These are phyloP conservation scores for Dinoponera quadriceps DNA, from an alignment of 1,140 invertebrate species.

Conservation along the genomic window DNA sequence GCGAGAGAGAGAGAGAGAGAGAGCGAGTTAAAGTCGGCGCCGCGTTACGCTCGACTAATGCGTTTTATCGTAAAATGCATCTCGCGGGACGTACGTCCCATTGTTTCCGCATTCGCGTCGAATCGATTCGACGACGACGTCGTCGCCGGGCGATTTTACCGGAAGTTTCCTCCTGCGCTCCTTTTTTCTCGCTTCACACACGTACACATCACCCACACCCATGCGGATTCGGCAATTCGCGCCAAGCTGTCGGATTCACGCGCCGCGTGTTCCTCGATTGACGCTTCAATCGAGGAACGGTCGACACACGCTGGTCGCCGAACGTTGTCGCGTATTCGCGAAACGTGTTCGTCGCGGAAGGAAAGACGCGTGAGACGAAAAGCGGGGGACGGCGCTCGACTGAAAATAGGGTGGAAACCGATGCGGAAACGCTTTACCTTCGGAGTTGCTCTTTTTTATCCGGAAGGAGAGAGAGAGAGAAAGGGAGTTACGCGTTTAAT, in stretches of 20 bases:
- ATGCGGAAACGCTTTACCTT: constrained; percentile 1
- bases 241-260: constrained; percentile 9
- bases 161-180: background rate
- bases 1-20: too few relatives aligned
- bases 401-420: constrained; percentile 35
- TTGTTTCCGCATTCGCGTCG: constrained; percentile 35
- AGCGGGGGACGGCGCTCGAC: background rate
- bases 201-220: too few relatives aligned
- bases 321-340: constrained; percentile 20
- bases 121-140: constrained; percentile 28
- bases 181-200: too few relatives aligned
- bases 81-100: background rate
- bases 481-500: background rate
- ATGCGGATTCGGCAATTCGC: constrained; percentile 6
- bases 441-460: background rate
- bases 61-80: constrained; percentile 35
- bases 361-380: background rate
- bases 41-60: constrained; percentile 23
- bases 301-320: constrained; percentile 24
- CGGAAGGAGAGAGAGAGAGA: background rate
- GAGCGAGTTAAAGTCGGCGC: background rate
- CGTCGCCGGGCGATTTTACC: constrained; percentile 10
- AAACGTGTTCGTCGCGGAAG: background rate
- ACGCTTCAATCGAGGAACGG: constrained; percentile 45
- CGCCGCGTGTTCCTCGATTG: constrained; percentile 18